phyloP scores from a whole-genome alignment of 1,140 invertebrate genomes.

The Platorchestia sp. region DNA sequence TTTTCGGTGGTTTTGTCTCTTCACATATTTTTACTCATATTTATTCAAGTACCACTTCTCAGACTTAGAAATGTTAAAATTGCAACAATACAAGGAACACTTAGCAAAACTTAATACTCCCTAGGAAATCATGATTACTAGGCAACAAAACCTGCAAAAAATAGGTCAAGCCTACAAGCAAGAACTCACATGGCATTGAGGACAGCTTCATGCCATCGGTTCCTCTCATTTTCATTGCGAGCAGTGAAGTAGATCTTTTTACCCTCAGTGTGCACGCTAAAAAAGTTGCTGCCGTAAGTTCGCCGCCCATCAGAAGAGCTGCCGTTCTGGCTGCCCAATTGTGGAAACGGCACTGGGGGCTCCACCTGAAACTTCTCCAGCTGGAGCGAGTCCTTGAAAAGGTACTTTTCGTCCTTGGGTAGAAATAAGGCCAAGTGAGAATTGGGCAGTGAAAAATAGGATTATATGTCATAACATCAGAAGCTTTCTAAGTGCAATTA shows the following conservation, averaged over 20 bases:
- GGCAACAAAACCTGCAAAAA: background rate
- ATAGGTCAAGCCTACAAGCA: background rate
- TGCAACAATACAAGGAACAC: too few species aligned
- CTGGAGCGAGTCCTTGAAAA: slow-evolving; percentile 87
- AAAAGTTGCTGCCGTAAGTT: slow-evolving; percentile 84
- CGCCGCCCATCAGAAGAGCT: slow-evolving; percentile 70
- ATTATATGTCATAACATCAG: too few species aligned
- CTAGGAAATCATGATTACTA: slow-evolving; percentile 60
- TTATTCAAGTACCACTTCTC: background rate
- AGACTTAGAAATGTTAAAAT: too few species aligned
- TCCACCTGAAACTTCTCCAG: slow-evolving; percentile 90
- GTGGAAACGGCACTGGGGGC: slow-evolving; percentile 78
- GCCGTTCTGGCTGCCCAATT: slow-evolving; percentile 71
- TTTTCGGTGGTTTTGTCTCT: background rate
- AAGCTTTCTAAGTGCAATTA: too few species aligned
- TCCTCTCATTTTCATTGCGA: slow-evolving; percentile 87
- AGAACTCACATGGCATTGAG: slow-evolving; percentile 87
- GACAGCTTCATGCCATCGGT: slow-evolving; percentile 93
- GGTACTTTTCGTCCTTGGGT: slow-evolving; percentile 88
- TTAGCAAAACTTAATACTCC: background rate
- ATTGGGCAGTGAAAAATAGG: background rate
- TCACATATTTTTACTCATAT: background rate
- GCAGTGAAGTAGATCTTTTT: slow-evolving; percentile 89
- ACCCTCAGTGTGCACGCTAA: slow-evolving; percentile 86
- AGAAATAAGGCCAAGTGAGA: background rate